phyloP scores from a whole-genome alignment of 2,113 vertebrate genomes.

The Cryptotis parvus region DNA sequence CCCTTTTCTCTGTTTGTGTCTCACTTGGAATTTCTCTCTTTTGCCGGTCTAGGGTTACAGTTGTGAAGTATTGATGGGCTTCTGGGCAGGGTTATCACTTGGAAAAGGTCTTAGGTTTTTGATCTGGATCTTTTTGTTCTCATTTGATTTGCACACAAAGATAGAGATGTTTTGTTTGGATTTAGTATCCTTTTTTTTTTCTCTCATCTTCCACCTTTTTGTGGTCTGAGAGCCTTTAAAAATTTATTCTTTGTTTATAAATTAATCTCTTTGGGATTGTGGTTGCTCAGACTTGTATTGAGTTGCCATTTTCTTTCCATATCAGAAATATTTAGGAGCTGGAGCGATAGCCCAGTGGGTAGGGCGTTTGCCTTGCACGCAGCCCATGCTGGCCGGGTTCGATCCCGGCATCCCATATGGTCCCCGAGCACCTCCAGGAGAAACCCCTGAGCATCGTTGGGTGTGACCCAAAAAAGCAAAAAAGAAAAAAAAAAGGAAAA shows the following conservation, averaged over 20 bases:
- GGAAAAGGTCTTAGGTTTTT: constrained; percentile 81
- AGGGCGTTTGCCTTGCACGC: too few relatives aligned
- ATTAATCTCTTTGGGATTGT: constrained; percentile 46
- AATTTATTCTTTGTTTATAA: neutral
- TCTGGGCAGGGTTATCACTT: constrained; percentile 77
- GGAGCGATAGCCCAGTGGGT: too few relatives aligned
- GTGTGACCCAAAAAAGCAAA: too few relatives aligned
- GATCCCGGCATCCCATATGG: too few relatives aligned
- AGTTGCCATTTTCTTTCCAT: constrained; percentile 51
- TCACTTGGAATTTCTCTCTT: constrained; percentile 79
- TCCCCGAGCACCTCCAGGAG: too few relatives aligned
- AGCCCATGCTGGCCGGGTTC: too few relatives aligned
- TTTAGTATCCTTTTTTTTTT: constrained; percentile 55
- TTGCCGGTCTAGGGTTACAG: constrained; percentile 83
- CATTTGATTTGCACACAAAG: constrained; percentile 66
- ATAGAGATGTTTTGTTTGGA: constrained; percentile 62
- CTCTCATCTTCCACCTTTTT: neutral
- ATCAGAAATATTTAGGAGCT: constrained; percentile 45
- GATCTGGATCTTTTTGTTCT: constrained; percentile 73
- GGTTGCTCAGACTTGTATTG: constrained; percentile 35
- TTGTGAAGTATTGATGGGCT: constrained; percentile 82
- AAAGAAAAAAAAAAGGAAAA: too few relatives aligned
- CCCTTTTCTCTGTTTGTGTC: constrained; percentile 47
- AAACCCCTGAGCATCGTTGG: too few relatives aligned
- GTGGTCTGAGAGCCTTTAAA: neutral